Percentiles rank a stretch among this genome's conserved stretches.
Evolutionary conservation across 2,113 vertebrate genomes (phyloP).

Genomic region (Ellobius talpinus): DNA sequence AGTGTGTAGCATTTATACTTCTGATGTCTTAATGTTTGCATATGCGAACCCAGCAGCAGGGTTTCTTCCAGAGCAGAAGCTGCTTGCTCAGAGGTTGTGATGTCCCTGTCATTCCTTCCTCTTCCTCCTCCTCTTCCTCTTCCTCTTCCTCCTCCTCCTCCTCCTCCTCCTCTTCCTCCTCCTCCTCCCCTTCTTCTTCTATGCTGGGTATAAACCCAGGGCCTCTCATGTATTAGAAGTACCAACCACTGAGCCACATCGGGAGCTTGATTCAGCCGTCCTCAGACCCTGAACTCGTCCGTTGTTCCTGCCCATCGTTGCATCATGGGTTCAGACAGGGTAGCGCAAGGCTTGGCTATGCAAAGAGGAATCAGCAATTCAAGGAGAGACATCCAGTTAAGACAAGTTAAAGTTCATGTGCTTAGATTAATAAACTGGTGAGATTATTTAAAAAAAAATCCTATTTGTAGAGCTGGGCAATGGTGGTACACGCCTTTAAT

Average conservation of each 20-base stretch:
- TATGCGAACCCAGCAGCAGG: neutral
- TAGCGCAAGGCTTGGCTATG: neutral
- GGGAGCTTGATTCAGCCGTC: neutral
- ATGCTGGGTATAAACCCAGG: neutral
- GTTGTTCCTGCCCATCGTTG: neutral
- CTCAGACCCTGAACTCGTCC: neutral
- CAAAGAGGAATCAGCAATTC: conserved; percentile 26
- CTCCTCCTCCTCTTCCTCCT: too few species aligned
- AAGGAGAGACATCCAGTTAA: neutral
- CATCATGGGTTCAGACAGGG: neutral
- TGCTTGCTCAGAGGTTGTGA: neutral
- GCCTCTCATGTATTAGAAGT: neutral
- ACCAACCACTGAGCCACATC: neutral
- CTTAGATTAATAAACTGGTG: neutral
- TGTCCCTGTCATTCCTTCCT: neutral
- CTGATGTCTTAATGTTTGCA: neutral
- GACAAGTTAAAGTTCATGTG: neutral
- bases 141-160: too few species aligned
- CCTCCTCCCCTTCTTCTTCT: too few species aligned
- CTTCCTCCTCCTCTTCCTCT: too few species aligned
- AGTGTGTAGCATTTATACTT: neutral
- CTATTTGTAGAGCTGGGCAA: too few species aligned
- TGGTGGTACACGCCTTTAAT: too few species aligned
- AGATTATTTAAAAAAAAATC: neutral
- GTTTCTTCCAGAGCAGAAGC: neutral